Base-by-base conservation (phyloP, 2,797 vertebrate species). In the Pangasius djambal region DNA sequence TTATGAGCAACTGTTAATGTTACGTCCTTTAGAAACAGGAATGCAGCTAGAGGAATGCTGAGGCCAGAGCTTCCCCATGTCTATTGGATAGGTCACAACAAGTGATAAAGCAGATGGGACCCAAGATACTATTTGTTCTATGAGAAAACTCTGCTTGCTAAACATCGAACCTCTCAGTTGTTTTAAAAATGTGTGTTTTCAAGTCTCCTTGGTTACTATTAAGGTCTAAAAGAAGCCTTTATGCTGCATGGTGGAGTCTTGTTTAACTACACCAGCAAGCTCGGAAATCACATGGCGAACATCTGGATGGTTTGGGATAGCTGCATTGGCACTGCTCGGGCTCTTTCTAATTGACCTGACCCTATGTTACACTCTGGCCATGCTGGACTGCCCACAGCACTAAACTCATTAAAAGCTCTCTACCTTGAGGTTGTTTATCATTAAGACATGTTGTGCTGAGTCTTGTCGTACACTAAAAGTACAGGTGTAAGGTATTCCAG, bases 281-380 rank as follows among this genome's bases (percentile, higher is more conserved):
- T 48, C 48, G 40, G 37, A 77, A 83, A 88, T 75, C 78, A 86
- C 78, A 63, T 57, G 22, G 55, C 31, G 67, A 91, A 90, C 90
- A 89, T 88, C 88, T 91, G 88, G 79, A 89, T 87, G 85, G 70
- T 87, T 88, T 86, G 82, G 82, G 86, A 88, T 57, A 69, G 9
- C 75, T 75, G 69, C 34, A 37, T 67, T 44, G 75, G 37, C 65
- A 85, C 63, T 44, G 31, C 72, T 87, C 59, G 78, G 2, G 3
- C n/a, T 34, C 77, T 67, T 31, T 25, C 63, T 87, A 88, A 90
- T 85, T 89, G 59, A 65, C 72, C 85, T 28, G 28, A 18, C 69
- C 78, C 48, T 87, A 50, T n/a, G 52, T 63, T n/a, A 18, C 57
- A 67, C 59, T 7, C 77, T 87, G 50, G 77, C 37, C 48, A 2